Conservation (phyloP, 2,888 invertebrate genomes). For the Mesochorus sp. region DNA sequence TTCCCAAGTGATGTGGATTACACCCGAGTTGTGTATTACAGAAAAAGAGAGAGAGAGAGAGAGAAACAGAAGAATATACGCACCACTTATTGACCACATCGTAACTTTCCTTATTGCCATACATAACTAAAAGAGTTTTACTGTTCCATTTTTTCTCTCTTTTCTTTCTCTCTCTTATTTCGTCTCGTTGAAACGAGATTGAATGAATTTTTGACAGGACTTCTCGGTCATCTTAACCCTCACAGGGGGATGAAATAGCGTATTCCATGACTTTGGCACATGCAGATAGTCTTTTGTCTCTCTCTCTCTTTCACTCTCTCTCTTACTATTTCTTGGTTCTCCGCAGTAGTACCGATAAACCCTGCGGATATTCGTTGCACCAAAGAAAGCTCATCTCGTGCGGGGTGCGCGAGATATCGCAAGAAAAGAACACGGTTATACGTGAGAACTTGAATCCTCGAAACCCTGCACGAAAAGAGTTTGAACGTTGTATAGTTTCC, state of each 20-base stretch:
- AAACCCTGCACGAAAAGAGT: slow-evolving; percentile 33
- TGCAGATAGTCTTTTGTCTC: slow-evolving; percentile 6
- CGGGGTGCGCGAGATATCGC: background rate
- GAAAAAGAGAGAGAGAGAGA: background rate
- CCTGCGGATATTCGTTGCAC: slow-evolving; percentile 25
- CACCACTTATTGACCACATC: slow-evolving; percentile 46
- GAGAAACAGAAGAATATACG: background rate
- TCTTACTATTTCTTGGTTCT: too few species aligned
- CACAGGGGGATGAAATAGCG: background rate
- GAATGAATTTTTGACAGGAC: slow-evolving; percentile 36
- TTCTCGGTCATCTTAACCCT: slow-evolving; percentile 23
- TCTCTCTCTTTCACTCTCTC: background rate
- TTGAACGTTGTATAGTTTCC: slow-evolving; percentile 30
- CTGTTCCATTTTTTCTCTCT: slow-evolving; percentile 10
- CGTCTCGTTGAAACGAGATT: background rate
- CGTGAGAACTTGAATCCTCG: slow-evolving; percentile 36
- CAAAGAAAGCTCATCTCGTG: slow-evolving; percentile 2
- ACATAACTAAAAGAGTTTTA: slow-evolving; percentile 31
- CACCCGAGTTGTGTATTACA: background rate
- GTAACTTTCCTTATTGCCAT: slow-evolving; percentile 31
- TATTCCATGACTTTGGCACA: background rate
- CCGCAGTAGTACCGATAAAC: slow-evolving; percentile 36
- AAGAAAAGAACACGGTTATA: background rate
- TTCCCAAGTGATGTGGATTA: slow-evolving; percentile 59
- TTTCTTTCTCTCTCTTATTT: slow-evolving; percentile 9